phyloP scores from a whole-genome alignment of 2,888 invertebrate species.

The Apotomis betuletana region DNA sequence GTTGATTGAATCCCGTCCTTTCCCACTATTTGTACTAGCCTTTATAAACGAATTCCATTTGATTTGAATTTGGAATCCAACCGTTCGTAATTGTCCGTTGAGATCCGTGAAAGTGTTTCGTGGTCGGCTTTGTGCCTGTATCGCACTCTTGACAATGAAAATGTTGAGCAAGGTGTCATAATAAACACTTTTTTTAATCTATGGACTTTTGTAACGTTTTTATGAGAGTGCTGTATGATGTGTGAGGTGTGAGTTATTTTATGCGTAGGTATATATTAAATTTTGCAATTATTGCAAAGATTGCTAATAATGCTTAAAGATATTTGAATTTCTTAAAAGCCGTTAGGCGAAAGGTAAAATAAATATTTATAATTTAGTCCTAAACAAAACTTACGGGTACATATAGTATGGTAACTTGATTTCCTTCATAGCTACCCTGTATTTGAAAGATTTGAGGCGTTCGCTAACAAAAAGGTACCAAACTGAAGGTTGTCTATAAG shows the following conservation, averaged over 20 bases:
- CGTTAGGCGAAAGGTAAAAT: too few relatives aligned
- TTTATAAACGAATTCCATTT: conserved; percentile 36
- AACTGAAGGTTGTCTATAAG: too few relatives aligned
- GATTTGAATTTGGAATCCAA: conserved; percentile 35
- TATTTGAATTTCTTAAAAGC: too few relatives aligned
- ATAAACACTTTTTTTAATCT: conserved; percentile 28
- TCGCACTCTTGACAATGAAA: conserved; percentile 35
- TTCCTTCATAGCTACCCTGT: too few relatives aligned
- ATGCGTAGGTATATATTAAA: not conserved
- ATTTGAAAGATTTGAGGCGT: too few relatives aligned
- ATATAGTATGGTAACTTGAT: too few relatives aligned
- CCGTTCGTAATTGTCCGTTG: conserved; percentile 38
- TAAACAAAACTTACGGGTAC: too few relatives aligned
- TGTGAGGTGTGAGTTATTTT: not conserved
- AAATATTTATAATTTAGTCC: too few relatives aligned
- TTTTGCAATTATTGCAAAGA: too few relatives aligned
- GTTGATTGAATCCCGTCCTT: conserved; percentile 36
- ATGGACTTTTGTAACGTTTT: conserved; percentile 16
- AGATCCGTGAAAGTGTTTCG: conserved; percentile 43
- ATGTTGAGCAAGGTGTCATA: conserved; percentile 37
- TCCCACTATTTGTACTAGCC: conserved; percentile 38
- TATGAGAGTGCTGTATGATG: not conserved
- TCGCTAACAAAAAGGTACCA: too few relatives aligned
- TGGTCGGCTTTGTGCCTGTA: conserved; percentile 38
- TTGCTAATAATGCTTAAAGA: too few relatives aligned